Conservation (phyloP, 37 sponge, comb jelly and placozoan genomes). For the Spongia lamella region DNA sequence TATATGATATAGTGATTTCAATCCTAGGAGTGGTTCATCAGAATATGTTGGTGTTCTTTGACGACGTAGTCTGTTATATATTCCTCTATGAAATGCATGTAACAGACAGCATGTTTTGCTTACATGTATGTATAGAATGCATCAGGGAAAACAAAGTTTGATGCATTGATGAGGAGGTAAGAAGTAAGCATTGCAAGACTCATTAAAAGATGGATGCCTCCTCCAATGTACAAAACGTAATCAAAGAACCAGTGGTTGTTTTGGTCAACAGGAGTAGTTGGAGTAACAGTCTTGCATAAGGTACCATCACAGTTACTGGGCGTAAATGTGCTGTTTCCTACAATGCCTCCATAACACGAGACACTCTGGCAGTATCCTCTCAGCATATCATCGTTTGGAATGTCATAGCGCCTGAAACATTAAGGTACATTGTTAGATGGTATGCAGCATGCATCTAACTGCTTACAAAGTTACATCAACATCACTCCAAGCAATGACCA, state of each 20-base stretch:
- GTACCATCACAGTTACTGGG: neutral
- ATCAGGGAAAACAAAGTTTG: slow-evolving; percentile 49
- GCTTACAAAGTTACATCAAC: neutral
- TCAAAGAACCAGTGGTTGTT: neutral
- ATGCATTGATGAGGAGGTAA: slow-evolving; percentile 62
- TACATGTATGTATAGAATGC: slow-evolving; percentile 17
- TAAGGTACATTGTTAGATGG: too few species aligned
- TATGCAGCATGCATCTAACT: too few species aligned
- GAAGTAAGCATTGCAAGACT: slow-evolving; percentile 49
- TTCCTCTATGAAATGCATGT: neutral
- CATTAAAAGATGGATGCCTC: slow-evolving; percentile 58
- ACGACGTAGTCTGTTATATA: neutral
- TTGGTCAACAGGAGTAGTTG: neutral
- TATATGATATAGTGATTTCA: slow-evolving; percentile 31
- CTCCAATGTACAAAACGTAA: slow-evolving; percentile 33
- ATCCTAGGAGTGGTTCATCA: slow-evolving; percentile 33
- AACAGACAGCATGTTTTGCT: neutral
- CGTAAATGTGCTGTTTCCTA: neutral
- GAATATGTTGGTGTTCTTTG: slow-evolving; percentile 14
- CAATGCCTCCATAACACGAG: neutral
- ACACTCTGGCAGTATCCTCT: neutral
- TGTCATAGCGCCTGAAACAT: too few species aligned
- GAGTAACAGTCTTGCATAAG: neutral
- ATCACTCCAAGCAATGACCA: slow-evolving; percentile 33
- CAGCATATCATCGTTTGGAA: too few species aligned